Evolutionary conservation across 2,888 invertebrate species (phyloP), one percentile per base, ranked within the genome.

Genomic region (Portevinia maculata): DNA sequence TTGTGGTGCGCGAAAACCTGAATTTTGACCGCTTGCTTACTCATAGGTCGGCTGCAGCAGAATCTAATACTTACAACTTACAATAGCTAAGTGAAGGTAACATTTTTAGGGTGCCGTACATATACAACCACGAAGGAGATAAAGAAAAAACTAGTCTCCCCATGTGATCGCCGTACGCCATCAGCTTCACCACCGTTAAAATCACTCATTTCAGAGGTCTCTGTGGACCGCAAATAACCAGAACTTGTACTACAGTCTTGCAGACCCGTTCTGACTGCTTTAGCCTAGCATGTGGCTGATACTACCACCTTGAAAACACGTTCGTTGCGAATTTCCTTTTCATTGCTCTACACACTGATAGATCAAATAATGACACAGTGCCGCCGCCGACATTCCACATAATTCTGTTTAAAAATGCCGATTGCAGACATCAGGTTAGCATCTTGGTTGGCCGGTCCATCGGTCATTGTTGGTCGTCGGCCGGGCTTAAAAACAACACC

Each of bases 221-320:
- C 46, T 37, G 62, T 41, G 73, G 67, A 41, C 19, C 34, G 30
- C 34, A 69, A 67, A 74, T 28, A 44, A 69, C 34, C 28, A 62
- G 60, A 67, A 71, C 44, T 32, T 44, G 44, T 60, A 64, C 52
- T 59, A 28, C 5, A 52, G 19, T 59, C 59, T 21, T 34, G 15
- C 15, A 21, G 64, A 81, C 81, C 30, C 53, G 75, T 81, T 81
- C 81, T 64, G 57, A 69, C 55, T 44, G 41, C n/a, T 19, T 37
- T 28, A n/a, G n/a, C n/a, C n/a, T n/a, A n/a, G n/a, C n/a, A n/a
- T n/a, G n/a, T n/a, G n/a, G n/a, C n/a, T n/a, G n/a, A n/a, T n/a
- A n/a, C n/a, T n/a, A 21, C 69, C 75, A 81, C 81, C 81, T 81
- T 81, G 81, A 81, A 76, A 81, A 70, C 75, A 50, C 50, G 75